These are phyloP conservation scores for Discoglossus pictus DNA, from an alignment of 2,797 vertebrate species.

Conservation along the genomic window DNA sequence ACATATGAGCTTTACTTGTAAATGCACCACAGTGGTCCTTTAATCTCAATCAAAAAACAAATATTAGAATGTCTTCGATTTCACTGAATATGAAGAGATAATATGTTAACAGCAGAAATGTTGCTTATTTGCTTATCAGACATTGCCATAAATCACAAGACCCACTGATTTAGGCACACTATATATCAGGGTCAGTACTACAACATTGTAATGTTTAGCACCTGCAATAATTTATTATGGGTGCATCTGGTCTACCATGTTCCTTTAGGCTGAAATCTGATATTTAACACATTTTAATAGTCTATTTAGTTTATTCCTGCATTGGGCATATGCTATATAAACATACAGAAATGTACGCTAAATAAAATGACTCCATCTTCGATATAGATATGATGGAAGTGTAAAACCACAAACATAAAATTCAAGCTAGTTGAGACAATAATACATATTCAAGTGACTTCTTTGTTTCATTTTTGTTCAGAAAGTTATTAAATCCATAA, in stretches of 20 bases:
- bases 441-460: constrained; percentile 31
- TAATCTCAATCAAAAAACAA: too few species aligned
- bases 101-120: too few species aligned
- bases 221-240: constrained; percentile 11
- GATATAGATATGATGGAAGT: constrained; percentile 18
- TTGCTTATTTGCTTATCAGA: too few species aligned
- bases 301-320: constrained; percentile 40
- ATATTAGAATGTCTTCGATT: too few species aligned
- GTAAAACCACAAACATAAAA: constrained; percentile 34
- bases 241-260: constrained; percentile 23
- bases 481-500: constrained; percentile 29
- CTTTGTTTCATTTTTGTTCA: constrained; percentile 32
- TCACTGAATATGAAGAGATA: too few species aligned
- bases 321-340: constrained; percentile 36
- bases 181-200: too few species aligned
- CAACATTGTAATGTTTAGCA: not conserved
- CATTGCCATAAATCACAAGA: too few species aligned
- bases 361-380: constrained; percentile 24
- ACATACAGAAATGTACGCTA: constrained; percentile 26
- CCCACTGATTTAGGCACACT: too few species aligned
- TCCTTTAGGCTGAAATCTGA: constrained; percentile 26
- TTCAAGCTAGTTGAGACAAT: constrained; percentile 13
- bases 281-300: constrained; percentile 44
- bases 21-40: too few species aligned
- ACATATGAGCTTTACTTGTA: too few species aligned